These are phyloP conservation scores for Nannoperca obscura DNA, from an alignment of 2,797 vertebrate species.

Conservation along the genomic window DNA sequence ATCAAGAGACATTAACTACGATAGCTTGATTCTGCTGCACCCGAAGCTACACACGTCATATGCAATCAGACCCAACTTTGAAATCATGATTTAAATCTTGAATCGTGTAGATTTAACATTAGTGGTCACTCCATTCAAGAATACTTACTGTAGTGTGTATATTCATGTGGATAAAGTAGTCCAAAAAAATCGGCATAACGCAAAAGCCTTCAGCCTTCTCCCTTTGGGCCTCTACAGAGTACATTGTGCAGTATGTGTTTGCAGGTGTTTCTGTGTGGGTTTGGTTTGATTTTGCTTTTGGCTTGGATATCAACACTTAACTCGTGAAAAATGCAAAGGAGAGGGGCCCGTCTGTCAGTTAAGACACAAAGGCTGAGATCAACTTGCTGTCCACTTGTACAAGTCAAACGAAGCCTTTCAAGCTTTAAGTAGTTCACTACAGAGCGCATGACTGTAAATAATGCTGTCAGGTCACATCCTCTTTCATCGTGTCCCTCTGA, in stretches of 20 bases:
- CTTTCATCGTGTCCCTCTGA: conserved; percentile 43
- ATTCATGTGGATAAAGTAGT: conserved; percentile 44
- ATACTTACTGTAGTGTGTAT: conserved; percentile 52
- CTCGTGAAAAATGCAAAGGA: conserved; percentile 33
- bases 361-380: conserved; percentile 23
- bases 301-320: conserved; percentile 54
- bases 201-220: conserved; percentile 34
- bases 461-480: conserved; percentile 60
- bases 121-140: conserved; percentile 46
- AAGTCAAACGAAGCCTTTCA: conserved; percentile 58
- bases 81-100: conserved; percentile 48
- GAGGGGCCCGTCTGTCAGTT: conserved; percentile 19
- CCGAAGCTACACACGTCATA: conserved; percentile 55
- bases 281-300: conserved; percentile 60
- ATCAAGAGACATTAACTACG: conserved; percentile 58
- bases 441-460: conserved; percentile 80
- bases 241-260: conserved; percentile 58
- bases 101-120: conserved; percentile 57
- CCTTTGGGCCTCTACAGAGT: conserved; percentile 49
- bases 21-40: conserved; percentile 65
- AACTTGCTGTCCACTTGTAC: conserved; percentile 38
- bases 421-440: conserved; percentile 60
- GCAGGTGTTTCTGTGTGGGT: conserved; percentile 54
- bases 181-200: conserved; percentile 26
- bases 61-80: conserved; percentile 67